phyloP scores from a whole-genome alignment of 2,113 vertebrate species.

The Microtus pennsylvanicus region DNA sequence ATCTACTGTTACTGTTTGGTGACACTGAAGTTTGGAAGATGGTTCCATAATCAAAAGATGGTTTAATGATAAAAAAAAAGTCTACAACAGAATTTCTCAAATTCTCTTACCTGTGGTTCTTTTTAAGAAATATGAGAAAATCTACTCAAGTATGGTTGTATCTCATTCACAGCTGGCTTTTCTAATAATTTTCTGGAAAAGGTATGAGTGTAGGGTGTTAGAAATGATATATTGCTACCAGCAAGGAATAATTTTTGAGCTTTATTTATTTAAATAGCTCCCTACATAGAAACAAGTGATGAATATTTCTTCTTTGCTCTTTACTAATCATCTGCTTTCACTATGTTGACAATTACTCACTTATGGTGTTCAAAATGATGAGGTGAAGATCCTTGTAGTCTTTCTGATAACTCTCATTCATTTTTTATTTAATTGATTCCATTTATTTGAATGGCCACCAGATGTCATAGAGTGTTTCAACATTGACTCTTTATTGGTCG shows the following conservation, averaged over 20 bases:
- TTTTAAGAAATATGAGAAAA: neutral
- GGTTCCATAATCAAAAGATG: neutral
- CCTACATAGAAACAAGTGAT: neutral
- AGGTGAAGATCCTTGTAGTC: neutral
- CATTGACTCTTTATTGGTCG: neutral
- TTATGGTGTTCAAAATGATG: neutral
- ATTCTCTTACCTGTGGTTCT: neutral
- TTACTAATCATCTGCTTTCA: neutral
- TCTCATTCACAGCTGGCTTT: neutral
- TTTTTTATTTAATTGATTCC: neutral
- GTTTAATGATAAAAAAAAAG: neutral
- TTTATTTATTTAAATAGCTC: neutral
- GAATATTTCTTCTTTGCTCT: neutral
- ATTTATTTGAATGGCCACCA: neutral
- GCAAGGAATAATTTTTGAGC: neutral
- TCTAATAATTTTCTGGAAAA: neutral
- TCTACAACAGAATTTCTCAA: neutral
- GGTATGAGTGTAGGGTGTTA: fast-evolving
- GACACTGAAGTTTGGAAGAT: neutral
- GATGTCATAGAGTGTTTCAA: neutral
- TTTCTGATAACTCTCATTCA: neutral
- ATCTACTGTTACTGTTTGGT: neutral
- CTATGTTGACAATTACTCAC: neutral
- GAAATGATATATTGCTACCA: neutral
- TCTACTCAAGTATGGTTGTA: neutral